Base-by-base conservation (phyloP, 1,140 invertebrate genomes). In the Zaprionus kolodkinae region DNA sequence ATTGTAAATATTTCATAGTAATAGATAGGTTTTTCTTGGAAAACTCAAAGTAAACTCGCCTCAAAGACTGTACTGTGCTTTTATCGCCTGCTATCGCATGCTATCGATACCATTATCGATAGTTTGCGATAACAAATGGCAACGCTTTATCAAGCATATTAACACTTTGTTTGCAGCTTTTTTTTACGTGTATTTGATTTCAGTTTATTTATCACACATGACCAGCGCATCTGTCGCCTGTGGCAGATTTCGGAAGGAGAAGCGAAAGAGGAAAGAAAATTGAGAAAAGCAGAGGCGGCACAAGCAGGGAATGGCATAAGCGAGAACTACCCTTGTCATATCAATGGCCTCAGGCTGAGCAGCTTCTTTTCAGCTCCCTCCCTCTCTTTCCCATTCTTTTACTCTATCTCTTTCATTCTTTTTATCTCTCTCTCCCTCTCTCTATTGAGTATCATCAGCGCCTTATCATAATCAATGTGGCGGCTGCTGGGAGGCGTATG, bases 391-490 rank as follows among this genome's bases (percentile, higher is more conserved):
- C n/a, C n/a, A n/a, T n/a, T n/a, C n/a, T n/a, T n/a, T n/a, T n/a
- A n/a, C n/a, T n/a, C n/a, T n/a, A n/a, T n/a, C n/a, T n/a, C n/a
- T n/a, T n/a, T n/a, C n/a, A n/a, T n/a, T n/a, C n/a, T n/a, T n/a
- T n/a, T n/a, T 21, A 21, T 1, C 21, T 21, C 1, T 40, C 38
- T 40, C 12, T 13, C 3, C 11, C 12, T 12, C 38, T 11, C 2
- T 35, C 11, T 5, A 40, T 40, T 5, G 12, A 40, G 12, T 4
- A 40, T 50, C 45, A 25, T 21, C 10, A 25, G 25, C 15, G 10
- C 15, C 45, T 50, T 50, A 50, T 50, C 45, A 50, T 9, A 50
- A 50, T 50, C 15, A 25, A 17, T 50, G 17, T 50, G 10, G 45
- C 17, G 5, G 45, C 10, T 17, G 17, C 17, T 21, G 45, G 10